Percentiles rank a stretch among this genome's conserved stretches.
These are phyloP conservation scores for Cylloceria caligata DNA, from an alignment of 2,888 invertebrate genomes.

Conservation along the genomic window DNA sequence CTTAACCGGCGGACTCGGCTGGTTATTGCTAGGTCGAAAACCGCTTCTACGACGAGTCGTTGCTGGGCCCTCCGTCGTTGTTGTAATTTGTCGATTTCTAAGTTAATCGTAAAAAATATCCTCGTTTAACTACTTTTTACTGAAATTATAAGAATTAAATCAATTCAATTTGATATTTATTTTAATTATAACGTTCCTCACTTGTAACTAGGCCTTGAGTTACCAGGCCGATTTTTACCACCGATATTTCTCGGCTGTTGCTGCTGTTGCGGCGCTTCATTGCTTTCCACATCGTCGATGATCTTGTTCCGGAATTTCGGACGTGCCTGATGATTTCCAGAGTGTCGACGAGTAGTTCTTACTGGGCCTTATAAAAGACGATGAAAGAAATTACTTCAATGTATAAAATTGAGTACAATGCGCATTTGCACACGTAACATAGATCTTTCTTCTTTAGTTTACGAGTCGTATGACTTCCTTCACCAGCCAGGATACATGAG, in stretches of 20 bases:
- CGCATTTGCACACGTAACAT: slow-evolving; percentile 7
- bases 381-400: slow-evolving; percentile 1
- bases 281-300: slow-evolving; percentile 78
- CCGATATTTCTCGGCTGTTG: slow-evolving; percentile 74
- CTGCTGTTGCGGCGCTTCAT: slow-evolving; percentile 72
- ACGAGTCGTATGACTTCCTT: background rate
- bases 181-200: slow-evolving; percentile 43
- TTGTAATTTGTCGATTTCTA: slow-evolving; percentile 73
- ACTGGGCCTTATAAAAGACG: slow-evolving; percentile 57
- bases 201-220: slow-evolving; percentile 81
- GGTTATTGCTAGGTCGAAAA: slow-evolving; percentile 88
- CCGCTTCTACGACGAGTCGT: slow-evolving; percentile 86
- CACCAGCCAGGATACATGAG: slow-evolving; percentile 6
- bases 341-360: slow-evolving; percentile 78
- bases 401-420: slow-evolving; percentile 12
- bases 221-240: slow-evolving; percentile 80
- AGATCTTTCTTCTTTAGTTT: slow-evolving; percentile 25
- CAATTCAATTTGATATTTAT: too few species aligned
- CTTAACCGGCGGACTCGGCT: slow-evolving; percentile 84
- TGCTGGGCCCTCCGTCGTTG: slow-evolving; percentile 78
- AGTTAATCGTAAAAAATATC: background rate
- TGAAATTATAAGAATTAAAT: background rate
- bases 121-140: background rate
- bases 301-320: slow-evolving; percentile 82
- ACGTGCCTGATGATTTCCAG: slow-evolving; percentile 71